Base-by-base conservation (phyloP, 2,797 vertebrate species). In the Neosilurus mollespiculum region DNA sequence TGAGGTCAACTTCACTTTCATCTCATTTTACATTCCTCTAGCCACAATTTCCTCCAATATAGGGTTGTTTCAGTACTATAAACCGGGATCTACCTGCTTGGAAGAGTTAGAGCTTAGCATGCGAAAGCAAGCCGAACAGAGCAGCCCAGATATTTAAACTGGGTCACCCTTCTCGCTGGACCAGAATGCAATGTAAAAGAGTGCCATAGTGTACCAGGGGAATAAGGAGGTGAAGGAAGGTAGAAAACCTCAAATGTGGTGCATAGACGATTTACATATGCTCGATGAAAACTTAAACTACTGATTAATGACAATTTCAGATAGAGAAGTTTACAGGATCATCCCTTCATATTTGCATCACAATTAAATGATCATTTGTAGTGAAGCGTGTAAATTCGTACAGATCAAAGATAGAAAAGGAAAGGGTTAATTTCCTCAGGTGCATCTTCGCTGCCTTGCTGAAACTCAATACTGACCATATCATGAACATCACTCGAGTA, bases 381-480 rank as follows among this genome's bases (percentile, higher is more conserved):
- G 43, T 43, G 43, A 56, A 65, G 70, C 20, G n/a, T 72, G 26
- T 49, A 26, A 51, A 58, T 54, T 8, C 65, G 67, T 26, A 18
- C 11, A 75, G 20, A 76, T 58, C 72, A 11, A 18, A 49, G 65
- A 26, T 37, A 72, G 18, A 2, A 26, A 59, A 10, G n/a, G 77
- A 34, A 80, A 81, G 80, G 80, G 69, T 83, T 81, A 64, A 77
- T 34, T 62, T 49, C 64, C 66, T 51, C 54, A 72, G 71, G 69
- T 84, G 71, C 62, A 61, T 69, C 8, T 49, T 24, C 9, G 43
- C 61, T 30, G 64, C 58, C 61, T 75, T 37, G 24, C 43, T 83
- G 83, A 86, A 86, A 87, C 69, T 56, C 72, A 78, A 83, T 30
- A 49, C 85, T 81, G 85, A 69, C 85, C 70, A 81, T 26, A 82